Evolutionary conservation across 1,140 invertebrate genomes (phyloP).

Genomic region (Arion vulgaris): DNA sequence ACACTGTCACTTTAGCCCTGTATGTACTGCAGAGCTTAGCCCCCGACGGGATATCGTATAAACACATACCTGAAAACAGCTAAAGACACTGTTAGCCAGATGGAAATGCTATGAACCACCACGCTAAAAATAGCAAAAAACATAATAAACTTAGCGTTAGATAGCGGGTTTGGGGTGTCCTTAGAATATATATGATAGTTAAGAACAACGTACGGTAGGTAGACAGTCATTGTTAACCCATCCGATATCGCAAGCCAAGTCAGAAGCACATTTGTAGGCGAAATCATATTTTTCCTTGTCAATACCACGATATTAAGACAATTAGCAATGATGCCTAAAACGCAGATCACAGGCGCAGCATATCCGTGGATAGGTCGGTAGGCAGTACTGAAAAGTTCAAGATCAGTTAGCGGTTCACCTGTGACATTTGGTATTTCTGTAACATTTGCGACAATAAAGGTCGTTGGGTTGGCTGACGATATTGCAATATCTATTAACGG

Average conservation of each 20-base stretch:
- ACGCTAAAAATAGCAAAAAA: conserved; percentile 78
- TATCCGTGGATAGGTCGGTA: conserved; percentile 80
- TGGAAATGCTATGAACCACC: conserved; percentile 93
- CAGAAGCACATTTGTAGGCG: conserved; percentile 87
- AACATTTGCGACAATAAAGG: neutral
- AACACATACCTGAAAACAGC: conserved; percentile 85
- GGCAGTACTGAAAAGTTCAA: conserved; percentile 51
- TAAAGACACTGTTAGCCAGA: conserved; percentile 92
- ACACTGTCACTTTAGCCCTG: conserved; percentile 82
- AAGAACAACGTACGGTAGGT: conserved; percentile 66
- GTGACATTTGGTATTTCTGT: conserved; percentile 23
- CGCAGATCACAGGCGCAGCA: conserved; percentile 82
- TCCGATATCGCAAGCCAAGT: conserved; percentile 88
- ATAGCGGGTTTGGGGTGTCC: conserved; percentile 48
- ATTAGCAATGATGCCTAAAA: conserved; percentile 91
- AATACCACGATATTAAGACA: conserved; percentile 90
- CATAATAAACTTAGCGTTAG: conserved; percentile 61
- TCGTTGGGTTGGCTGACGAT: neutral
- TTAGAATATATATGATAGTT: conserved; percentile 63
- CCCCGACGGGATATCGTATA: conserved; percentile 72
- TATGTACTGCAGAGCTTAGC: conserved; percentile 84
- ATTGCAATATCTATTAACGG: neutral
- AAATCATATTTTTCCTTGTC: conserved; percentile 86
- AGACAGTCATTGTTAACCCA: conserved; percentile 83
- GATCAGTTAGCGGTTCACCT: conserved; percentile 31